Evolutionary conservation across 37 sponge, comb jelly and placozoan species (phyloP), one percentile per base, ranked within the genome.

Genomic region (Aplysina aerophoba): DNA sequence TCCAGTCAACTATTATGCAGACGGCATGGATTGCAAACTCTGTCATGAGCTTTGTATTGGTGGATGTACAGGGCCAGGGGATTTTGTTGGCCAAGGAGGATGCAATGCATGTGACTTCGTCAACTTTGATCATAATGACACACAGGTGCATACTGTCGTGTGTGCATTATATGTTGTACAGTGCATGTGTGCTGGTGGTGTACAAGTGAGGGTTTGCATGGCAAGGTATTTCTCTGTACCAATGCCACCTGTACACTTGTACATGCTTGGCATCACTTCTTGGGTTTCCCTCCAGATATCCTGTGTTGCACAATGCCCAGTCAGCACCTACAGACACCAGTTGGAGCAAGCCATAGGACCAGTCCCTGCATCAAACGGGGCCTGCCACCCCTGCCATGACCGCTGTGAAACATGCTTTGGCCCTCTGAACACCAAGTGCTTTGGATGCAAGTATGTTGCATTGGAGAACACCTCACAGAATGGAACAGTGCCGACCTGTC

Each of bases 31-130:
- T 0, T 92, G 92, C 74, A 37, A 63, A 35, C 79, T 74, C 0
- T 94, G 95, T 62, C 57, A 91, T 59, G 64, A 61, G 22, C 72
- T 64, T 27, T 94, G 95, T 84, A 41, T 41, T 41, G 61, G 65
- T 13, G 95, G 95, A 11, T 94, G 95, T 87, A 82, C 87, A 21
- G 95, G 95, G 3, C 91, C 95, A 0, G 63, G 81, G 6, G 59
- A 79, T 28, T 84, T 84, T 69, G 68, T 89, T 75, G 55, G 34
- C 22, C 72, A 63, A 15, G 68, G 87, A 56, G 92, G 91, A 15
- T 91, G 92, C 73, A 83, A 88, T 41, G 79, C 78, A 31, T 94
- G 92, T 63, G 50, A 39, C 37, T 33, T 61, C 25, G 84, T 91
- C 21, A 39, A 54, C 36, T 67, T 84, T 25, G 34, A 84, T 71